A percentile compares a stretch with the other conserved stretches of the same genome.
Evolutionary conservation across 2,113 vertebrate genomes (phyloP).

Genomic region (Charina bottae): DNA sequence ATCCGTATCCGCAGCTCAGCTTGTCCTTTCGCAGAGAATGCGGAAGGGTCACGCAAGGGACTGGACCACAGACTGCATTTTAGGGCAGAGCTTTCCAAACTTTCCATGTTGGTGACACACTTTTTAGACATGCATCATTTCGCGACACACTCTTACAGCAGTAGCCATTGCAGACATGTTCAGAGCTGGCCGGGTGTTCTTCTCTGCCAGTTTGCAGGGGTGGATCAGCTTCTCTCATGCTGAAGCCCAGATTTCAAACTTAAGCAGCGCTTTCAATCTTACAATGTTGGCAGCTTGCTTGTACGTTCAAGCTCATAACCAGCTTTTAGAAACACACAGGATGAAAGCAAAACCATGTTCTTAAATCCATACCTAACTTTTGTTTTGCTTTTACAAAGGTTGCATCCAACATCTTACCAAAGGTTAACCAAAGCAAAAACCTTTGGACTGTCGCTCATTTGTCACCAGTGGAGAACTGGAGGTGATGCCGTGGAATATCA

Average conservation of each 20-base stretch:
- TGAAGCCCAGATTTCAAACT: neutral
- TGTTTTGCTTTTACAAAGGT: neutral
- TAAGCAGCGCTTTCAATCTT: neutral
- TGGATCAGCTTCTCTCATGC: conserved; percentile 30
- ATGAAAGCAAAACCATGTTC: neutral
- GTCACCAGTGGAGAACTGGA: neutral
- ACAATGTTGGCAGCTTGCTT: neutral
- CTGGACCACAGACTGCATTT: neutral
- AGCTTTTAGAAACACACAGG: neutral
- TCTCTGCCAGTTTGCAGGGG: conserved; percentile 45
- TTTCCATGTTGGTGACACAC: too few relatives aligned
- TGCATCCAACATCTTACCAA: neutral
- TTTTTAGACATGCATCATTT: too few relatives aligned
- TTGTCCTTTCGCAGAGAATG: too few relatives aligned
- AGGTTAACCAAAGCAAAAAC: neutral
- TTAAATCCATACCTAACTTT: neutral
- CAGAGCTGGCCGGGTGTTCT: conserved; percentile 2
- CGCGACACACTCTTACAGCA: too few relatives aligned
- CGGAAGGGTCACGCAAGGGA: neutral
- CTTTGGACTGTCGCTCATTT: neutral
- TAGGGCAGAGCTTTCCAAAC: too few relatives aligned
- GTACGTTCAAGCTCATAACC: too few relatives aligned
- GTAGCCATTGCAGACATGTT: neutral
- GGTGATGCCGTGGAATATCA: neutral
- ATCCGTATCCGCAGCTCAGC: too few relatives aligned